phyloP scores from a whole-genome alignment of 1,140 invertebrate species.

The Rhopalosiphum padi region DNA sequence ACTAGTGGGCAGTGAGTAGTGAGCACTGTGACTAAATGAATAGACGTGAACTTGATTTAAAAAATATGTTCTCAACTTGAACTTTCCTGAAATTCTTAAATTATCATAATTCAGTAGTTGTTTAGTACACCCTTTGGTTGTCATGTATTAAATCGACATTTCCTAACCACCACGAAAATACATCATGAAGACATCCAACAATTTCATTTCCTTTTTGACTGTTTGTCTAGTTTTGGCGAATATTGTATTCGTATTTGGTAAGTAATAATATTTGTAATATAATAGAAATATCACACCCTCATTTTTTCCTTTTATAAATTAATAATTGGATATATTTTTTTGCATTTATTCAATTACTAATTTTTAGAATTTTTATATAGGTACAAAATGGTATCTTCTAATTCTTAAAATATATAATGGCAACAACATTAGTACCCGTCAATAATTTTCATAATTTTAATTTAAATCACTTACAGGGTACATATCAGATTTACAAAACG shows the following conservation, averaged over 20 bases:
- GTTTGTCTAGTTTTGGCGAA: background rate
- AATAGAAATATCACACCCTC: background rate
- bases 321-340: background rate
- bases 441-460: background rate
- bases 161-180: background rate
- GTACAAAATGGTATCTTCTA: background rate
- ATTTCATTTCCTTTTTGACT: background rate
- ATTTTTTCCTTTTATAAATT: background rate
- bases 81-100: too few species aligned
- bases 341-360: background rate
- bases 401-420: background rate
- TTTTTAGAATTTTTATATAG: background rate
- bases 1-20: background rate
- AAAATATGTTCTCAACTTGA: background rate
- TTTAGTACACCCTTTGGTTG: background rate
- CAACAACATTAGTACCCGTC: background rate
- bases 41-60: background rate
- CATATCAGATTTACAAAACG: background rate
- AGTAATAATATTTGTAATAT: background rate
- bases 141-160: background rate
- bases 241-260: background rate
- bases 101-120: background rate
- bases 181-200: conserved; percentile 4
- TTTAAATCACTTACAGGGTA: background rate
- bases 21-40: too few species aligned